Evolutionary conservation across 2,113 vertebrate species (phyloP).

Genomic region (Pelecanus crispus): DNA sequence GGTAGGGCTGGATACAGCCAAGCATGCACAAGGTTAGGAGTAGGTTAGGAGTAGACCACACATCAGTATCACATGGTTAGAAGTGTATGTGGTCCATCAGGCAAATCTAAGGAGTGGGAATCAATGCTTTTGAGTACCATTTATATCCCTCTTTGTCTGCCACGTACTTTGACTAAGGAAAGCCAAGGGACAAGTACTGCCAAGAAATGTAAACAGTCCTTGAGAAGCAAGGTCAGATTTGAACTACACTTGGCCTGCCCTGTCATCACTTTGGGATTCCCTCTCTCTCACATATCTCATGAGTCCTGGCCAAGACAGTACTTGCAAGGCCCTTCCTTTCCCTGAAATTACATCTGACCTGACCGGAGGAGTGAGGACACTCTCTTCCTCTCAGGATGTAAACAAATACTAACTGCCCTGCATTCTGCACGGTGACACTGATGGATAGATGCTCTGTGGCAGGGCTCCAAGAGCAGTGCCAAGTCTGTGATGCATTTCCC

Average conservation of each 20-base stretch:
- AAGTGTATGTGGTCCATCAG: neutral
- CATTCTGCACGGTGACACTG: neutral
- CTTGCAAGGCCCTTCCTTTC: constrained; percentile 19
- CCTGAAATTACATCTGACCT: constrained; percentile 40
- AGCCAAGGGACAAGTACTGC: neutral
- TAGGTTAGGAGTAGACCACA: neutral
- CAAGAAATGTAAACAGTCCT: neutral
- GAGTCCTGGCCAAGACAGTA: neutral
- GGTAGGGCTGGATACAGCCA: neutral
- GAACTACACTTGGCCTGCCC: neutral
- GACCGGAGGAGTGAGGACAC: neutral
- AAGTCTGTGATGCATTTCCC: neutral
- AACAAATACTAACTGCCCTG: constrained; percentile 5
- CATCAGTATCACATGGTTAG: neutral
- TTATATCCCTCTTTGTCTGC: neutral
- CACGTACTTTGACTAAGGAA: neutral
- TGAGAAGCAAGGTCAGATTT: neutral
- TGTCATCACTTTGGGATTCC: neutral
- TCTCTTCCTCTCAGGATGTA: constrained; percentile 49
- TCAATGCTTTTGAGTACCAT: neutral
- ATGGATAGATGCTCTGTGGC: constrained; percentile 10
- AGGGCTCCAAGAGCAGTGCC: constrained; percentile 1
- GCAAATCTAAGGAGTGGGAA: neutral
- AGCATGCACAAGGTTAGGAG: neutral
- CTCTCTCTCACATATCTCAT: neutral